Conservation (phyloP, 2,113 vertebrate genomes). For the Hemiscyllium ocellatum region DNA sequence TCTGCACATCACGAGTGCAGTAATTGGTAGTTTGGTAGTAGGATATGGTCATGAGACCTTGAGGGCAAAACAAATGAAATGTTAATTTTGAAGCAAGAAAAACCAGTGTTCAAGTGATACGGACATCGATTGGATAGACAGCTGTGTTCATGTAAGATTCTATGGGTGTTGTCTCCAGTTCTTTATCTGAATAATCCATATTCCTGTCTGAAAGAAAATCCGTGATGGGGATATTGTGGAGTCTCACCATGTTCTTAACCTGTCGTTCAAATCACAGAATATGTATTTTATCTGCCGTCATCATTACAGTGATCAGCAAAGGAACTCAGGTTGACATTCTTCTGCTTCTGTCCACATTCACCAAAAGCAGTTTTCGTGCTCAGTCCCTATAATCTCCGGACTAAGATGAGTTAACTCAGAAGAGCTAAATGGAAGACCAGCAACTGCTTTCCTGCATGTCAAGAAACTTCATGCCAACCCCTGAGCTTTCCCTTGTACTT, state of each 20-base stretch:
- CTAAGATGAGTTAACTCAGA: neutral
- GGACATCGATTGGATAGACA: too few relatives aligned
- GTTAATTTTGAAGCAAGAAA: neutral
- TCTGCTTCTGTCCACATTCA: neutral
- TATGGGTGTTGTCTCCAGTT: neutral
- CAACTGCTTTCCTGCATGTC: neutral
- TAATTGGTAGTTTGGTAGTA: neutral
- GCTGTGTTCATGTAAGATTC: neutral
- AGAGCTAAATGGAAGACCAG: neutral
- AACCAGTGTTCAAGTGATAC: neutral
- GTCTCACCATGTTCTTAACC: neutral
- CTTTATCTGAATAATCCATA: neutral
- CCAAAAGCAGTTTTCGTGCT: neutral
- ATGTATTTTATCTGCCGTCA: neutral
- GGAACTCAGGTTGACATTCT: neutral
- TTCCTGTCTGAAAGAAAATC: neutral
- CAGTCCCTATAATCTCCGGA: neutral
- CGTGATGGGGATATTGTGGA: neutral
- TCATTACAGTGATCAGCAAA: neutral
- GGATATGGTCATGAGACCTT: neutral
- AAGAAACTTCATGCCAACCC: neutral
- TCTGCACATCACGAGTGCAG: neutral
- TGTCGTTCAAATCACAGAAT: neutral
- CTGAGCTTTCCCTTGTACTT: neutral
- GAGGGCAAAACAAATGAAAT: neutral